phyloP scores from a whole-genome alignment of 2,888 invertebrate genomes.

The Phasia obesa region DNA sequence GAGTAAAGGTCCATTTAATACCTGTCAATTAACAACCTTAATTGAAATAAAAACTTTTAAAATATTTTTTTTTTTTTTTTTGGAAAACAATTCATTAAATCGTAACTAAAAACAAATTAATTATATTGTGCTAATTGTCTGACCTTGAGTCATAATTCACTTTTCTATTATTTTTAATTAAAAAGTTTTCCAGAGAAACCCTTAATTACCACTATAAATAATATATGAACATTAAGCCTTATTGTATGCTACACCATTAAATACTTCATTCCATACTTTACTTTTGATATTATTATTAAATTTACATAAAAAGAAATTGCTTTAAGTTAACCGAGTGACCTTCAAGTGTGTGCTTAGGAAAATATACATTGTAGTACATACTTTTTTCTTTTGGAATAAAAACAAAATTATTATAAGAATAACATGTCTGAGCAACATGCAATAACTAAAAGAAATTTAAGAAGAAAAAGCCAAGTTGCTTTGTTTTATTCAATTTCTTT shows the following conservation, averaged over 20 bases:
- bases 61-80: neutral
- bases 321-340: neutral
- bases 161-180: neutral
- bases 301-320: slow-evolving; percentile 27
- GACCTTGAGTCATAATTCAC: neutral
- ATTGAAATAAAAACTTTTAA: slow-evolving; percentile 5
- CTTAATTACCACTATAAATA: slow-evolving; percentile 19
- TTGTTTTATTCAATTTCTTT: too few species aligned
- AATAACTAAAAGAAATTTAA: too few species aligned
- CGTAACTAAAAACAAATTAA: slow-evolving; percentile 10
- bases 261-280: neutral
- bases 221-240: neutral
- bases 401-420: too few species aligned
- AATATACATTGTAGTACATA: too few species aligned
- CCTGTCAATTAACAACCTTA: neutral
- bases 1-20: too few species aligned
- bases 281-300: slow-evolving; percentile 45
- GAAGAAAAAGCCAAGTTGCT: too few species aligned
- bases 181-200: neutral
- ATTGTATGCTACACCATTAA: neutral
- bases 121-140: neutral
- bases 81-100: neutral
- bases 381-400: too few species aligned
- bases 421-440: too few species aligned
- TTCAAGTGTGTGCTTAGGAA: too few species aligned